Percentiles rank a stretch among this genome's conserved stretches.
phyloP scores from a whole-genome alignment of 2,113 vertebrate species.

The Cettia cetti region DNA sequence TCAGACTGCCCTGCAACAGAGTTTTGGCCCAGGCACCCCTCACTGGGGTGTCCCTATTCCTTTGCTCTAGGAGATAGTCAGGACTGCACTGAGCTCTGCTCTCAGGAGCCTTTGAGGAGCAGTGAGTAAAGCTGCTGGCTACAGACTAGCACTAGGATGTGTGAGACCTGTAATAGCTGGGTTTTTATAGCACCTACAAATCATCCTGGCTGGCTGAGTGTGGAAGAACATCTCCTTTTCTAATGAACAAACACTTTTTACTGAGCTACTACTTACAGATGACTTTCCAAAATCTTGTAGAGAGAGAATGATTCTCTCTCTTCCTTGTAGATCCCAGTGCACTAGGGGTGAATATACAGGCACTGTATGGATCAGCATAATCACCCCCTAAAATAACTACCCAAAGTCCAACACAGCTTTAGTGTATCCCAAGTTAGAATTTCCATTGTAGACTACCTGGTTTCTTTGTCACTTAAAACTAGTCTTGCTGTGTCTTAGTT shows the following conservation, averaged over 20 bases:
- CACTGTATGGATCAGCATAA: background rate
- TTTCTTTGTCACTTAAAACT: background rate
- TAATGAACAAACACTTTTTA: background rate
- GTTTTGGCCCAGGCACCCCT: background rate
- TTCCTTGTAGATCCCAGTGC: background rate
- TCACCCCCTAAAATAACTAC: background rate
- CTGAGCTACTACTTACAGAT: background rate
- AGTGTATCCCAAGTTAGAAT: background rate
- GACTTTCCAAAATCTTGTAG: background rate
- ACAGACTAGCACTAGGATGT: background rate
- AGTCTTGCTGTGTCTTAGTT: background rate
- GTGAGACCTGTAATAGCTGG: background rate
- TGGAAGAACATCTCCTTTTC: background rate
- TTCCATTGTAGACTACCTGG: background rate
- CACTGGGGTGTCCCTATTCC: accelerated
- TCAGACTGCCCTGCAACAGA: background rate
- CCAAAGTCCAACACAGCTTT: background rate
- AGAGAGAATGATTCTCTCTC: background rate
- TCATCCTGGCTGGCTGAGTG: background rate
- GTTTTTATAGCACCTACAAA: background rate
- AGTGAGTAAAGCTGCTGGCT: background rate
- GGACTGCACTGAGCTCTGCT: background rate
- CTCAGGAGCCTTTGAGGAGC: background rate
- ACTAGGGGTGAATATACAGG: background rate
- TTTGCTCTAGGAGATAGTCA: background rate